Conservation (phyloP, 2,113 vertebrate species). For the Piliocolobus tephrosceles region DNA sequence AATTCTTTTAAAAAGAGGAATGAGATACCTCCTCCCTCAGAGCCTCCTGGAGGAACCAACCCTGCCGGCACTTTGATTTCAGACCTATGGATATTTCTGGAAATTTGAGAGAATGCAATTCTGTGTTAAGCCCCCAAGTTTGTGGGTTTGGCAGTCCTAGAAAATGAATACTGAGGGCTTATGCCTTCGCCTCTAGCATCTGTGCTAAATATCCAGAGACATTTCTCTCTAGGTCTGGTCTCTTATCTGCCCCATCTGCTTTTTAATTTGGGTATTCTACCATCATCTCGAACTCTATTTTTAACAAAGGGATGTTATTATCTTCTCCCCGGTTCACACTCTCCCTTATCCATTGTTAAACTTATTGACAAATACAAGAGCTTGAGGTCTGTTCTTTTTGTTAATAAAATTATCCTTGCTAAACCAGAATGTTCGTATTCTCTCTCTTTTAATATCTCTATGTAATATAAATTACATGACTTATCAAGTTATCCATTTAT, state of each 20-base stretch:
- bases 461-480: neutral
- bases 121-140: neutral
- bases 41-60: neutral
- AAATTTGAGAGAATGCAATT: neutral
- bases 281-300: neutral
- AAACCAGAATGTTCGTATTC: neutral
- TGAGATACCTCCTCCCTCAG: neutral
- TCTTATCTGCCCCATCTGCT: neutral
- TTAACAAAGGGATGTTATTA: neutral
- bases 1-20: neutral
- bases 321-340: neutral
- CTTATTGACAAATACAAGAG: neutral
- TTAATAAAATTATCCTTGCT: slow-evolving; percentile 18
- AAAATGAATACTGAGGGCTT: neutral
- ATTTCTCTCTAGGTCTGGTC: neutral
- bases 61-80: neutral
- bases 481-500: neutral
- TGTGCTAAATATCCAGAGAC: neutral
- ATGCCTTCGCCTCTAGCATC: too few relatives aligned
- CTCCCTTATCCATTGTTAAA: neutral
- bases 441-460: neutral
- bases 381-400: neutral
- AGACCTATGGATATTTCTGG: neutral
- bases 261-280: neutral
- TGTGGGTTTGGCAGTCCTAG: neutral